Evolutionary conservation across 2,888 invertebrate species (phyloP).

Genomic region (Drosophila neutralis): DNA sequence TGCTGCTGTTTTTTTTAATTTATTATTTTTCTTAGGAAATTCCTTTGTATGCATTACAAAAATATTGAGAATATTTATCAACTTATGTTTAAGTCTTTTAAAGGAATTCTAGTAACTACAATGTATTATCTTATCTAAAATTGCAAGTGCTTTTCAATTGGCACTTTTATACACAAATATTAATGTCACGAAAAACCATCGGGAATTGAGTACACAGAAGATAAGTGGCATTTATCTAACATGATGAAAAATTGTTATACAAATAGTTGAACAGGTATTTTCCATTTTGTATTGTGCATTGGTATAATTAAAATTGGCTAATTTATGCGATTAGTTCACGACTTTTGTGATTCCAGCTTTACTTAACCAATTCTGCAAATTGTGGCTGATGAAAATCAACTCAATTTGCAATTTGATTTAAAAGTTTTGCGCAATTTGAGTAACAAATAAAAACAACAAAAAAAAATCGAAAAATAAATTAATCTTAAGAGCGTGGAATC

Average conservation of each 20-base stretch:
- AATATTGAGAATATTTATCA: conserved; percentile 55
- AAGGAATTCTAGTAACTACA: conserved; percentile 9
- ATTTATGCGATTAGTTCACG: not conserved
- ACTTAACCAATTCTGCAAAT: not conserved
- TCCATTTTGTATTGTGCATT: not conserved
- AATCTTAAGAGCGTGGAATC: conserved; percentile 1
- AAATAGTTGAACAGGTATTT: not conserved
- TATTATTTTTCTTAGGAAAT: conserved; percentile 2
- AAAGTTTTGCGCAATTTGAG: not conserved
- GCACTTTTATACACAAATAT: conserved; percentile 23
- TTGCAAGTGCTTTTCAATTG: conserved; percentile 30
- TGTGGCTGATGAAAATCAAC: not conserved
- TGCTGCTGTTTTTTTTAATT: conserved; percentile 15
- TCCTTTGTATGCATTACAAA: conserved; percentile 44
- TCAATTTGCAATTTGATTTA: not conserved
- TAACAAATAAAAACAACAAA: conserved; percentile 8
- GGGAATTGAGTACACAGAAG: conserved; percentile 4
- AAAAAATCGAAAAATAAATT: not conserved
- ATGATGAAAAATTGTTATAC: not conserved
- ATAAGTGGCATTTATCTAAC: no score
- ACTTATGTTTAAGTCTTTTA: conserved; percentile 15
- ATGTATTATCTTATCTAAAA: conserved; percentile 25
- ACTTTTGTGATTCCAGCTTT: not conserved
- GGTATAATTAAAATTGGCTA: not conserved
- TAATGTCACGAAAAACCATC: not conserved